Conservation (phyloP, 1,140 invertebrate species). For the Drosophila mayri region DNA sequence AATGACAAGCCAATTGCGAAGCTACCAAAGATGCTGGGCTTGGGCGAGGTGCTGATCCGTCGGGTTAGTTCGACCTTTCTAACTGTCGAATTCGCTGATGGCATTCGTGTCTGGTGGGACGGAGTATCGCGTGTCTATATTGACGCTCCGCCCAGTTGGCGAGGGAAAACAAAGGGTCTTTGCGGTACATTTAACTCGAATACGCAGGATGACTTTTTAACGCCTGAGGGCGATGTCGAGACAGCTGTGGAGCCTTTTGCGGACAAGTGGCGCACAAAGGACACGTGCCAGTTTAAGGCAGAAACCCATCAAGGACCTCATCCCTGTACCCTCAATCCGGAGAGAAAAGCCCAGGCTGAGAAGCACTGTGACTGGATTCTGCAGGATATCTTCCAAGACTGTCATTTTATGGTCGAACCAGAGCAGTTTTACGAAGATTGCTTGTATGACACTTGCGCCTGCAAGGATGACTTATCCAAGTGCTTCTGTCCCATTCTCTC, state of each 20-base stretch:
- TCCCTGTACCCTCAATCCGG: constrained; percentile 90
- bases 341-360: constrained; percentile 89
- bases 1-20: constrained; percentile 89
- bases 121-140: constrained; percentile 92
- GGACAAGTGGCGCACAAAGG: constrained; percentile 94
- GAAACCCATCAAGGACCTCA: constrained; percentile 86
- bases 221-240: constrained; percentile 93
- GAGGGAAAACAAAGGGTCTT: constrained; percentile 90
- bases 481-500: constrained; percentile 93
- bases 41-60: constrained; percentile 87
- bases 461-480: constrained; percentile 87
- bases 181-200: constrained; percentile 95
- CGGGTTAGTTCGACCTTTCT: constrained; percentile 92
- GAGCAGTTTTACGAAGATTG: constrained; percentile 92
- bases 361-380: constrained; percentile 90
- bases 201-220: constrained; percentile 95
- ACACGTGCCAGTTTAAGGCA: constrained; percentile 88
- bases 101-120: constrained; percentile 93
- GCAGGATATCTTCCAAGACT: constrained; percentile 91
- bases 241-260: constrained; percentile 91
- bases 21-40: constrained; percentile 88
- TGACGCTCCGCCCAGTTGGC: constrained; percentile 90
- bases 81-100: constrained; percentile 90
- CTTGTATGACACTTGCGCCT: constrained; percentile 94
- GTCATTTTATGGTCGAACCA: constrained; percentile 92